These are phyloP conservation scores for Porites lobata DNA, from an alignment of 92 coral and sea anemone genomes.

Conservation along the genomic window DNA sequence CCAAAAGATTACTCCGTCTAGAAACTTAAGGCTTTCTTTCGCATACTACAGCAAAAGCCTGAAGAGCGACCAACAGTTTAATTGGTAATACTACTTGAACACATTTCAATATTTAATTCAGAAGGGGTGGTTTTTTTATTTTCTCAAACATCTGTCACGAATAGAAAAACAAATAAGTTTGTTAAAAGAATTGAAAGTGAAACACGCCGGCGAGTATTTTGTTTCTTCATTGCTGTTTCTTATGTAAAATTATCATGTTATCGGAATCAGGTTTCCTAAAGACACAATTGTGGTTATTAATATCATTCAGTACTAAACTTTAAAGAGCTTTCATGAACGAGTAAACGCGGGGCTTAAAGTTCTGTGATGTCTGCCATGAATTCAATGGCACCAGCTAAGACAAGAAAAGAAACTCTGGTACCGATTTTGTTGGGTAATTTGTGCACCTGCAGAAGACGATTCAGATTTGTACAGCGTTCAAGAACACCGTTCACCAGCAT, in stretches of 20 bases:
- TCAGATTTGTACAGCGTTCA: background rate
- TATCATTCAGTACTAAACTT: too few species aligned
- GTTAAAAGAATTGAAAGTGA: slow-evolving; percentile 1
- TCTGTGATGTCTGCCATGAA: too few species aligned
- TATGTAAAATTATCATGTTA: too few species aligned
- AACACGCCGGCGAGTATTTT: background rate
- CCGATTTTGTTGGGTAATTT: too few species aligned
- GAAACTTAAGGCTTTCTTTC: background rate
- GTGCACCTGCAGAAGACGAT: background rate
- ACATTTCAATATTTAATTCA: slow-evolving; percentile 50
- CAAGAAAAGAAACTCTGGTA: too few species aligned
- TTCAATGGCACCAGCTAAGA: too few species aligned
- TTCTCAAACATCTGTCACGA: slow-evolving; percentile 22
- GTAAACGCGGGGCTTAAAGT: too few species aligned
- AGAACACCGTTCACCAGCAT: background rate
- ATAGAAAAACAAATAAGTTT: slow-evolving; percentile 13
- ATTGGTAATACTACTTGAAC: slow-evolving; percentile 2
- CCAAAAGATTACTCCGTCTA: background rate
- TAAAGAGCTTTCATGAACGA: too few species aligned
- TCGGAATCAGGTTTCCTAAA: too few species aligned
- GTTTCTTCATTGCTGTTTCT: background rate
- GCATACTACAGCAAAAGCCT: background rate
- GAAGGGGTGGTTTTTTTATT: background rate
- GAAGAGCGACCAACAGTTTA: background rate
- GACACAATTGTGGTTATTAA: too few species aligned